Evolutionary conservation across 2,113 vertebrate species (phyloP), one percentile per base, ranked within the genome.

Genomic region (Zosterops hypoxanthus): DNA sequence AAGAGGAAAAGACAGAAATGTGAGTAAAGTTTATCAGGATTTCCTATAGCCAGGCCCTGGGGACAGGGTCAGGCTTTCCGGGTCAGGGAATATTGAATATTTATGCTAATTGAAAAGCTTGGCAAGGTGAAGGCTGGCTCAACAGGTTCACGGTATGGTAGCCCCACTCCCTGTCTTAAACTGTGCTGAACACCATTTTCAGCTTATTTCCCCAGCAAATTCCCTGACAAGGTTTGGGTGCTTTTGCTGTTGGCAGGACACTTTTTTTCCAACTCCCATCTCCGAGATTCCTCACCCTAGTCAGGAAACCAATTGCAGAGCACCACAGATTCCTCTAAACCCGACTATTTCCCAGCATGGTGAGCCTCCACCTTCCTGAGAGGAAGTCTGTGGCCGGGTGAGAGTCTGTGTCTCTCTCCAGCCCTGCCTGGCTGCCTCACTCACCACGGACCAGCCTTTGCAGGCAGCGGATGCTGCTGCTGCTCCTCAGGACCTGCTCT

Each of bases 381-480:
- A 29, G 28, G n/a, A 72, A 39, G 5, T 19, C 56, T 33, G 49
- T 33, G 66, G 11, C 26, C 26, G 9, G 17, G 4, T 33, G 33
- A 55, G 69, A 42, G n/a, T n/a, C 18, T 23, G 34, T 39, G 34
- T 39, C 47, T 34, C 31, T 10, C 19, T 39, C 12, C 28, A 61
- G 20, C 41, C 33, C 49, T 39, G 41, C 20, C 50, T 63, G 24
- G 14, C n/a, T 34, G 34, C 50, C n/a, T 39, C 50, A 3, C 26
- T 21, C 41, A 3, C 23, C 33, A 0, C 4, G 1, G 29, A 0
- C 17, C 2, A 13, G 11, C 19, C 64, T 71, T 5, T 44, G 60
- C 69, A 11, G 76, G 60, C 56, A 8, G 41, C 15, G 21, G 18
- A 15, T 36, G 49, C 66, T n/a, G 57, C 7, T 2, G 55, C 78